phyloP scores from a whole-genome alignment of 2,888 invertebrate species.

The Rambutsinella grinnellia region DNA sequence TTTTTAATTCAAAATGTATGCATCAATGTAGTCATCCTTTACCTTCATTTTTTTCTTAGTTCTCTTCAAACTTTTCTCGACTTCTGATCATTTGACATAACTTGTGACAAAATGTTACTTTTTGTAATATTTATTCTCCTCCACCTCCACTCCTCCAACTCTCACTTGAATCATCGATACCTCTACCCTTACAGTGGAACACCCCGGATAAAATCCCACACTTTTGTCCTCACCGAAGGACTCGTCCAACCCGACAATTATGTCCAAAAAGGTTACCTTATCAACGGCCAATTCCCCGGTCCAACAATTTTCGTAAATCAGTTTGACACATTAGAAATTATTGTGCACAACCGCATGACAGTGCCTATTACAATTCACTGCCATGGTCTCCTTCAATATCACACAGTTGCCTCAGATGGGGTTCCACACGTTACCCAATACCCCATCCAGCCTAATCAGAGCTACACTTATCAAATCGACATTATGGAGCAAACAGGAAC shows the following conservation, averaged over 20 bases:
- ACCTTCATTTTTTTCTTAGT: too few relatives aligned
- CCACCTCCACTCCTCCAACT: too few relatives aligned
- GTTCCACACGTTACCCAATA: slow-evolving; percentile 56
- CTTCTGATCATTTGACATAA: too few relatives aligned
- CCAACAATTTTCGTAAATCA: slow-evolving; percentile 41
- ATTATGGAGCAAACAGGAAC: slow-evolving; percentile 57
- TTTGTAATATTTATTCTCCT: too few relatives aligned
- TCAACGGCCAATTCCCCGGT: slow-evolving; percentile 56
- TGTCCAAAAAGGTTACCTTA: slow-evolving; percentile 23
- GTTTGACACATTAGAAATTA: slow-evolving; percentile 29
- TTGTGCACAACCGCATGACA: slow-evolving; percentile 35
- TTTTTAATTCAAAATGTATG: too few relatives aligned
- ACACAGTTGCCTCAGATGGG: slow-evolving; percentile 52
- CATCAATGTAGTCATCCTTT: too few relatives aligned
- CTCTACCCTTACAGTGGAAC: not conserved
- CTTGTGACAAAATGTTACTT: too few relatives aligned
- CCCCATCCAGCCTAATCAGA: slow-evolving; percentile 49
- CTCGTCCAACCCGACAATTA: slow-evolving; percentile 35
- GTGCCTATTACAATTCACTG: slow-evolving; percentile 49
- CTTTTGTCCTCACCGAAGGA: slow-evolving; percentile 25
- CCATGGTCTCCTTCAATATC: slow-evolving; percentile 56
- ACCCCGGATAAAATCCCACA: slow-evolving; percentile 16
- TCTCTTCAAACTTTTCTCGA: too few relatives aligned
- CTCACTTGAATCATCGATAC: slow-evolving; percentile 9
- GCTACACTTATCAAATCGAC: slow-evolving; percentile 44